Percentiles rank a stretch among this genome's conserved stretches.
Conservation (phyloP, 2,888 invertebrate species). For the Cheilosia scutellata region DNA sequence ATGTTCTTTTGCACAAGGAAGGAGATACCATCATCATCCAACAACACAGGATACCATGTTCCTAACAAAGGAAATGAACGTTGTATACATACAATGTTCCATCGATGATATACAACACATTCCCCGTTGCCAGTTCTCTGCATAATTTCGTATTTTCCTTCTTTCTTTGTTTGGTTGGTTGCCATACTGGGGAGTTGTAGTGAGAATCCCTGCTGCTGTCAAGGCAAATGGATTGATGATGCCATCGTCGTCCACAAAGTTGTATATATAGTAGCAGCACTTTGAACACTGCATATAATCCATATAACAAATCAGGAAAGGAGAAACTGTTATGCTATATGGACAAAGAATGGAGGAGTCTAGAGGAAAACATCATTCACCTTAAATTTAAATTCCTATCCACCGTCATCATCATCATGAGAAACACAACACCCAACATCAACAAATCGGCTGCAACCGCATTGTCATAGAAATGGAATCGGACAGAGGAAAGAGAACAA, state of each 20-base stretch:
- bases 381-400: constrained; percentile 69
- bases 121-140: constrained; percentile 55
- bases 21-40: constrained; percentile 51
- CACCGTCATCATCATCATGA: constrained; percentile 54
- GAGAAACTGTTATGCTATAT: constrained; percentile 37
- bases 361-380: constrained; percentile 63
- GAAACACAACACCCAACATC: constrained; percentile 23
- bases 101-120: constrained; percentile 54
- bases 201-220: constrained; percentile 58
- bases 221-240: constrained; percentile 71
- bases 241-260: constrained; percentile 56
- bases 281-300: constrained; percentile 18
- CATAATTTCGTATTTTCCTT: constrained; percentile 62
- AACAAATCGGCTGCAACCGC: constrained; percentile 35
- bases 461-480: constrained; percentile 66
- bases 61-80: constrained; percentile 67
- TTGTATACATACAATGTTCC: constrained; percentile 65
- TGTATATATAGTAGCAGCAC: constrained; percentile 9
- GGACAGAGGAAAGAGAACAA: constrained; percentile 12
- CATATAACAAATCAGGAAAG: constrained; percentile 31
- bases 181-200: constrained; percentile 23
- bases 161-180: constrained; percentile 52
- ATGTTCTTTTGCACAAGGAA: constrained; percentile 29
- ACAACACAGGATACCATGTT: constrained; percentile 59
- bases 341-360: constrained; percentile 26